phyloP scores from a whole-genome alignment of 2,113 vertebrate species.

The Orthonyx spaldingii region DNA sequence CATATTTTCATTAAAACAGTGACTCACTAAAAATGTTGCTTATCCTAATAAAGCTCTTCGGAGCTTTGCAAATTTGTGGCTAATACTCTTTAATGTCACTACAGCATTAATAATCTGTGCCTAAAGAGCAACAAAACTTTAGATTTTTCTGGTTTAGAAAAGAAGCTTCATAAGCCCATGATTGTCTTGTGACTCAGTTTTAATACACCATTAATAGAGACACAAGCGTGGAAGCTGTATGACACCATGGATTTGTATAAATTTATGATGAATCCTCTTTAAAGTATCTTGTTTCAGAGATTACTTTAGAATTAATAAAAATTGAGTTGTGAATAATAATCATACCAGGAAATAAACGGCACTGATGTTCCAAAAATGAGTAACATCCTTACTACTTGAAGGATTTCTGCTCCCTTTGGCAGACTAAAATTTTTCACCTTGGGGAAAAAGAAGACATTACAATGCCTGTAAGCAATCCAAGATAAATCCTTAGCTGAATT shows the following conservation, averaged over 20 bases:
- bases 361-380: background rate
- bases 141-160: slow-evolving; percentile 56
- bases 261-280: background rate
- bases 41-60: slow-evolving; percentile 64
- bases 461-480: background rate
- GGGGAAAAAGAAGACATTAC: background rate
- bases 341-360: background rate
- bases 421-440: background rate
- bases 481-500: background rate
- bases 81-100: slow-evolving; percentile 71
- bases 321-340: background rate
- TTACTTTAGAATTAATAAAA: background rate
- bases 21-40: slow-evolving; percentile 68
- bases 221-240: background rate
- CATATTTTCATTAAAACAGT: slow-evolving; percentile 69
- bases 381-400: background rate
- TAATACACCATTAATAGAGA: slow-evolving; percentile 14
- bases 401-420: background rate
- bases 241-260: background rate
- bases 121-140: slow-evolving; percentile 65
- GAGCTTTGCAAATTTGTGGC: slow-evolving; percentile 70
- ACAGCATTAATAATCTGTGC: slow-evolving; percentile 71
- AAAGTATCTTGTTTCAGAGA: background rate
- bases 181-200: slow-evolving; percentile 16
- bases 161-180: slow-evolving; percentile 38